Conservation (phyloP, 64 coral and sea anemone genomes). For the Stylophora pistillata region DNA sequence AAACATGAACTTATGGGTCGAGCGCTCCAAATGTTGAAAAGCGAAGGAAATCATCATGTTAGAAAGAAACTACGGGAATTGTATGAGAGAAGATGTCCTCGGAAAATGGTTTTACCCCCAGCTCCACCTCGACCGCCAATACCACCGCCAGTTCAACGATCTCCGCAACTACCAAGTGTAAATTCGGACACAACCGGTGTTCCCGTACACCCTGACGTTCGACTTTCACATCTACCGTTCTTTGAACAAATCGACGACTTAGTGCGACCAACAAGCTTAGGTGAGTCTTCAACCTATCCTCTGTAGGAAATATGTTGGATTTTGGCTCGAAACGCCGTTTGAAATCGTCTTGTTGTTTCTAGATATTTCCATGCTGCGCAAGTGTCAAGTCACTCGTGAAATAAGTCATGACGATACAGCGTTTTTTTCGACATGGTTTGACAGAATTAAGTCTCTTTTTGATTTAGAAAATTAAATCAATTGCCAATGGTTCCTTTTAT, state of each 20-base stretch:
- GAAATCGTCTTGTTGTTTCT: neutral
- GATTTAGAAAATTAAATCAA: too few species aligned
- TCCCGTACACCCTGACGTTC: slow-evolving; percentile 94
- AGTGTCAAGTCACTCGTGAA: neutral
- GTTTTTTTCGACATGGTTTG: neutral
- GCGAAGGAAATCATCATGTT: slow-evolving; percentile 78
- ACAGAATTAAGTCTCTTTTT: too few species aligned
- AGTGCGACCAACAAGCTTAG: slow-evolving; percentile 91
- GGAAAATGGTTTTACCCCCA: slow-evolving; percentile 52
- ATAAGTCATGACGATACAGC: neutral
- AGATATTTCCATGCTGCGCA: slow-evolving; percentile 4
- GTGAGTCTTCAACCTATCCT: slow-evolving; percentile 30
- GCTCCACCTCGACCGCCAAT: neutral
- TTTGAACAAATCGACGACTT: slow-evolving; percentile 95
- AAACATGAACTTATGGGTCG: slow-evolving; percentile 97
- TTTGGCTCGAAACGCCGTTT: neutral
- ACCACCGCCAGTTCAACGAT: neutral
- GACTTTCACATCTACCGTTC: slow-evolving; percentile 78
- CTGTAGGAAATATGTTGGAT: neutral
- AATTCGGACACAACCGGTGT: slow-evolving; percentile 63
- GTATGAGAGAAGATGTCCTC: slow-evolving; percentile 85
- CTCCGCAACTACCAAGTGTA: neutral
- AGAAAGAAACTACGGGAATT: slow-evolving; percentile 86
- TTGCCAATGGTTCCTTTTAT: too few species aligned
- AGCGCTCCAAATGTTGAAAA: slow-evolving; percentile 94